Percentiles rank a stretch among this genome's conserved stretches.
These are phyloP conservation scores for Acromyrmex heyeri DNA, from an alignment of 1,140 invertebrate species.

Conservation along the genomic window DNA sequence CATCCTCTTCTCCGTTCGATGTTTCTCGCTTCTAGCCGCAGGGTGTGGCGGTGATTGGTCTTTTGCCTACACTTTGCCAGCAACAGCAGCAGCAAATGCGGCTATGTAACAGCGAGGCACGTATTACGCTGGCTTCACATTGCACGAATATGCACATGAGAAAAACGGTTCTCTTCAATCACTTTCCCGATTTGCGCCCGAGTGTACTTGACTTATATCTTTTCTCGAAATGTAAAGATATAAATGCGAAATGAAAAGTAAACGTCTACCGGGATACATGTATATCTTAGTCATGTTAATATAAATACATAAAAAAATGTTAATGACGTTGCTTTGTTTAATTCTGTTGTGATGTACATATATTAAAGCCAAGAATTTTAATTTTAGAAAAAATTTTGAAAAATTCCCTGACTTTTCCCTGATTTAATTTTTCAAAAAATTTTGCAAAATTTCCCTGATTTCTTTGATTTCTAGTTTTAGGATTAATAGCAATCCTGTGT, in stretches of 20 bases:
- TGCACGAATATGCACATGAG: background rate
- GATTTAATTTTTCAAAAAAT: no score
- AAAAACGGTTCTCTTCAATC: background rate
- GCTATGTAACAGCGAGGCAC: slow-evolving; percentile 31
- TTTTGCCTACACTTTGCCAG: slow-evolving; percentile 64
- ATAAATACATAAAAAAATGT: background rate
- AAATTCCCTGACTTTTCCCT: no score
- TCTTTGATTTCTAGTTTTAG: no score
- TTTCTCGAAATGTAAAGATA: background rate
- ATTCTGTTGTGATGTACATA: background rate
- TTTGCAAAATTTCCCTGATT: no score
- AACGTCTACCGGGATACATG: background rate
- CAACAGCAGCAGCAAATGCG: slow-evolving; percentile 7
- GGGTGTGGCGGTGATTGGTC: slow-evolving; percentile 73
- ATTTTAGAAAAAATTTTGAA: no score
- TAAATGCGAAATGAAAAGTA: background rate
- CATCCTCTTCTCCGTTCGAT: background rate
- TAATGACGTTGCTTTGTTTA: background rate
- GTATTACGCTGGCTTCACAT: slow-evolving; percentile 26
- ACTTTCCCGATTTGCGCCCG: slow-evolving; percentile 10
- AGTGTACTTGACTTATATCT: background rate
- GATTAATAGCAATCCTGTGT: no score
- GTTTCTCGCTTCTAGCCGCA: slow-evolving; percentile 56
- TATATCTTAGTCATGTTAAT: background rate
- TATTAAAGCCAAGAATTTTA: no score